Evolutionary conservation across 1,140 invertebrate genomes (phyloP).

Genomic region (Drosophila orosa): DNA sequence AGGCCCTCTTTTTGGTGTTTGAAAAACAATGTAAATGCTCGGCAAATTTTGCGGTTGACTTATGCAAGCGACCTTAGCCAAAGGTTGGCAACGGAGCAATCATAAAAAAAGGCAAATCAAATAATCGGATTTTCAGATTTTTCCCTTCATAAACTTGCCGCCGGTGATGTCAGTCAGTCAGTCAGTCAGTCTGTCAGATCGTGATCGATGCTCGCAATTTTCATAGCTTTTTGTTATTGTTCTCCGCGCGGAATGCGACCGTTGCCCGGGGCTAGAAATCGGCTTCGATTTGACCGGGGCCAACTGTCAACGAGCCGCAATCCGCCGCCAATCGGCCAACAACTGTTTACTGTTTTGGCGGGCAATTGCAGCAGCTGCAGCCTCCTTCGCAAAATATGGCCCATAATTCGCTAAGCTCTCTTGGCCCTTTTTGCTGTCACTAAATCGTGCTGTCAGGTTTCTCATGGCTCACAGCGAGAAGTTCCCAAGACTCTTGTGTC

Average conservation of each 20-base stretch:
- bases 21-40: neutral
- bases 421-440: constrained; percentile 42
- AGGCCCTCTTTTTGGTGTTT: neutral
- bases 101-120: constrained; percentile 34
- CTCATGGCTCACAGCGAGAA: constrained; percentile 14
- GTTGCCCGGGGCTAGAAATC: constrained; percentile 55
- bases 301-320: constrained; percentile 65
- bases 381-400: constrained; percentile 23
- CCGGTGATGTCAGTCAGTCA: constrained; percentile 72
- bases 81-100: constrained; percentile 48
- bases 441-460: constrained; percentile 50
- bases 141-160: constrained; percentile 67
- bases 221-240: constrained; percentile 55
- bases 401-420: constrained; percentile 29
- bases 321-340: constrained; percentile 20
- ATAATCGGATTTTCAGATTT: constrained; percentile 45
- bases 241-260: constrained; percentile 68
- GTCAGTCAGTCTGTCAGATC: constrained; percentile 62
- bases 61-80: constrained; percentile 62
- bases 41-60: constrained; percentile 26
- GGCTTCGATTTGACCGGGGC: constrained; percentile 61
- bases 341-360: constrained; percentile 37
- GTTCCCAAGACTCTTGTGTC: constrained; percentile 37
- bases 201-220: constrained; percentile 72
- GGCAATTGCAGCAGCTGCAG: constrained; percentile 50